Conservation (phyloP, 2,113 vertebrate species). For the Ivindomyrus marchei region DNA sequence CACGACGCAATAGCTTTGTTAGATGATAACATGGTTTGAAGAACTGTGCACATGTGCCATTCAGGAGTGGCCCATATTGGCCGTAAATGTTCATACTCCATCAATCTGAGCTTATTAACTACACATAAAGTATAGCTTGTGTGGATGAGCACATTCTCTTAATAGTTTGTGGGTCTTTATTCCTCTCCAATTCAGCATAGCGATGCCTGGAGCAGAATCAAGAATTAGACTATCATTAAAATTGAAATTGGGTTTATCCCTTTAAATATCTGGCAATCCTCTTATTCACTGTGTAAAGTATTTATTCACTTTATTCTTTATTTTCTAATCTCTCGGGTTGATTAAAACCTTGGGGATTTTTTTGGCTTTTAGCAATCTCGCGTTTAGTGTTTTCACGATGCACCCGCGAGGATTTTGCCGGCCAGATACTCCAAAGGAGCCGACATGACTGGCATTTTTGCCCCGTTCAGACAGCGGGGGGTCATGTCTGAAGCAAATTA, state of each 20-base stretch:
- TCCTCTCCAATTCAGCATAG: slow-evolving; percentile 33
- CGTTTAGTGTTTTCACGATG: background rate
- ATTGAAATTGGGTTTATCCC: slow-evolving; percentile 32
- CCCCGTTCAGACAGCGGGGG: background rate
- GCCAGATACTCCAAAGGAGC: background rate
- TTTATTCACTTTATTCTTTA: background rate
- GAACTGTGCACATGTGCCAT: background rate
- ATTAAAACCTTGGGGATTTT: background rate
- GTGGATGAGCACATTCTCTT: slow-evolving; percentile 37
- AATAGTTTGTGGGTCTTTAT: slow-evolving; percentile 36
- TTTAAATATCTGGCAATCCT: slow-evolving; percentile 23
- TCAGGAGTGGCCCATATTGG: slow-evolving; percentile 10
- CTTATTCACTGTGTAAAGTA: background rate
- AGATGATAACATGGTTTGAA: background rate
- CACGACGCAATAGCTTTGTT: background rate
- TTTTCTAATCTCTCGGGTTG: background rate
- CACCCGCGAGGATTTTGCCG: background rate
- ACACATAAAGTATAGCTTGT: slow-evolving; percentile 33
- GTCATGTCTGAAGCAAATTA: slow-evolving; percentile 5
- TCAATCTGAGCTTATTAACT: slow-evolving; percentile 44
- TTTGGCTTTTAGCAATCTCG: background rate
- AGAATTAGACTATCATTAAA: slow-evolving; percentile 36
- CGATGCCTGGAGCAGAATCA: slow-evolving; percentile 36
- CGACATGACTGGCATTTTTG: slow-evolving; percentile 2
- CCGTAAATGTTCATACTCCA: slow-evolving; percentile 36